Conservation (phyloP, 2,113 vertebrate genomes). For the Mastomys coucha region DNA sequence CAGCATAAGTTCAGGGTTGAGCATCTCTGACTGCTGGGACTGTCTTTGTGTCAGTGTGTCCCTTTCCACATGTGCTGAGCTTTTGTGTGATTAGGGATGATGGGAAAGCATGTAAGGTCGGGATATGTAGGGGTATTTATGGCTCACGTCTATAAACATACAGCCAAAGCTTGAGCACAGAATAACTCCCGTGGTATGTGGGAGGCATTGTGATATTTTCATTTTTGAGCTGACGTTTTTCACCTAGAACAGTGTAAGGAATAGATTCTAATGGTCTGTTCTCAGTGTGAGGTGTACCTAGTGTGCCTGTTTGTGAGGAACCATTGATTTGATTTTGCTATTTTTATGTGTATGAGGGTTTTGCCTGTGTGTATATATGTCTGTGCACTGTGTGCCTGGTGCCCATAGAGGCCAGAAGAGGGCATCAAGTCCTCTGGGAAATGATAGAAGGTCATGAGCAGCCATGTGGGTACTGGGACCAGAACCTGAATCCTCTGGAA, state of each 20-base stretch:
- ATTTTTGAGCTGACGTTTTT: not conserved
- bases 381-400: not conserved
- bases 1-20: not conserved
- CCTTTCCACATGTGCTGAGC: not conserved
- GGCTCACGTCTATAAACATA: not conserved
- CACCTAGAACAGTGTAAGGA: not conserved
- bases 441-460: not conserved
- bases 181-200: rapidly evolving
- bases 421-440: not conserved
- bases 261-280: not conserved
- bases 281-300: not conserved
- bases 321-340: not conserved
- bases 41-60: not conserved
- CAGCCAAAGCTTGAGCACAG: not conserved
- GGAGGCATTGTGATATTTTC: not conserved
- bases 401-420: not conserved
- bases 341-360: not conserved
- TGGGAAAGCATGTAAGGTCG: not conserved
- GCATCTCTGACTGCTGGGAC: rapidly evolving
- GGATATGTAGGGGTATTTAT: not conserved
- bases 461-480: not conserved
- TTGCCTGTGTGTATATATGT: not conserved
- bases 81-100: too few species aligned
- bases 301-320: not conserved
- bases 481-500: not conserved